Base-by-base conservation (phyloP, 2,113 vertebrate species). In the Megatriorchis doriae region DNA sequence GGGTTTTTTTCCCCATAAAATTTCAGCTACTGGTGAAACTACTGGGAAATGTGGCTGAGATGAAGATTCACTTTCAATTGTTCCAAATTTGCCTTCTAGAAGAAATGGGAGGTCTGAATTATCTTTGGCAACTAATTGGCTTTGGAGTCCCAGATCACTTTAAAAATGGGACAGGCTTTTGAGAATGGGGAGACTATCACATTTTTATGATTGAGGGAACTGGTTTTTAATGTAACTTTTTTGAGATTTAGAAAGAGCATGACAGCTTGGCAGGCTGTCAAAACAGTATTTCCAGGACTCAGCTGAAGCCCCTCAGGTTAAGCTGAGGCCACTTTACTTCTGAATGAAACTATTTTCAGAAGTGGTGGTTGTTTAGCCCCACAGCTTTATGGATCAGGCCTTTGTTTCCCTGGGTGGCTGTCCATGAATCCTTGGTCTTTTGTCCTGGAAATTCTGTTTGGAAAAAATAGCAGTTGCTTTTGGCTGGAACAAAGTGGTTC, bases 1-100 rank as follows among this genome's bases (percentile, higher is more conserved):
- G 3, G 6, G 2, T 2, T 20, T 18, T 34, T 34, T 48, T 62
- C 17, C 2, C 10, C 1, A 0, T 21, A 52, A 71, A 16, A 25
- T 71, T 82, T 90, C 65, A 48, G 9, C 52, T 82, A 15, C 22
- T 32, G 34, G 27, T 94, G 40, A 62, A 68, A 73, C 16, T 87
- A 26, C 27, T 81, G 40, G 45, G 59, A 84, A 71, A 40, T 47
- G 34, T 47, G n/a, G 9, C 42, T 61, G 38, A 88, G 32, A 61
- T 61, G 20, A 75, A 63, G 59, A 59, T 27, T 89, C 1, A 7
- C 43, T 81, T 91, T 70, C 42, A 86, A 10, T 14, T 79, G 92
- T 79, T 88, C 56, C 40, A 59, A 26, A 65, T 88, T 56, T 88
- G 34, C 11, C 6, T 92, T 92, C 48, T 68, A 12, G 50, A 79